Percentiles rank a stretch among this genome's conserved stretches.
These are phyloP conservation scores for Cynocephalus volans DNA, from an alignment of 2,113 vertebrate species.

Conservation along the genomic window DNA sequence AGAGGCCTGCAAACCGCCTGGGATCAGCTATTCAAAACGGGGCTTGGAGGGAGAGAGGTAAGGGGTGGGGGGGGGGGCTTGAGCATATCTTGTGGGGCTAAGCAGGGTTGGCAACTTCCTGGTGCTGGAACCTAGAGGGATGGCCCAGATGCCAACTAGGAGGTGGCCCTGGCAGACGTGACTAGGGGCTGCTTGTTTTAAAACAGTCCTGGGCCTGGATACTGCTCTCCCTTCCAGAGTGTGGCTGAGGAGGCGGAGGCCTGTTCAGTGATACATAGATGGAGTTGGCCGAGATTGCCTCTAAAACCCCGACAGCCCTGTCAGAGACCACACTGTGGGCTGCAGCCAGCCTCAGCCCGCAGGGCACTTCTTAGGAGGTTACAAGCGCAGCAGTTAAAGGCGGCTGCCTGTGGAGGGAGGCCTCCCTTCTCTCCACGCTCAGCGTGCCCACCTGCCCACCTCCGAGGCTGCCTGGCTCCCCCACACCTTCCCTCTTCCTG, in stretches of 20 bases:
- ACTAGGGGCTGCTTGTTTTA: background rate
- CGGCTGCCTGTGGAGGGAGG: constrained; percentile 71
- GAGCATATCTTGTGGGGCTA: background rate
- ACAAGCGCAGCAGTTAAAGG: constrained; percentile 86
- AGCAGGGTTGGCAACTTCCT: background rate
- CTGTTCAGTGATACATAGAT: background rate
- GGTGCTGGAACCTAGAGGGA: constrained; percentile 50
- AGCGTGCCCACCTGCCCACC: constrained; percentile 8
- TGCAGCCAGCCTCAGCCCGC: constrained; percentile 76
- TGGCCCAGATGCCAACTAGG: background rate
- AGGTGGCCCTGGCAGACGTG: background rate
- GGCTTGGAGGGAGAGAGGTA: background rate
- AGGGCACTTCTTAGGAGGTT: constrained; percentile 85
- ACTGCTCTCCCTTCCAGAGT: background rate
- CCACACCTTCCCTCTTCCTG: background rate
- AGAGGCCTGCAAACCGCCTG: background rate
- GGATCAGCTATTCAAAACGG: background rate
- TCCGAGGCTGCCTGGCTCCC: background rate
- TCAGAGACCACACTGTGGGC: constrained; percentile 65
- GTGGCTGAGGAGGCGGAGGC: background rate
- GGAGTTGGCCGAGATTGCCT: background rate
- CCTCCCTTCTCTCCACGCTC: constrained; percentile 53
- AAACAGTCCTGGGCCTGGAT: background rate
- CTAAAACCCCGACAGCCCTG: background rate
- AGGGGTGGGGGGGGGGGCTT: background rate